These are phyloP conservation scores for Perdita meconis DNA, from an alignment of 2,888 invertebrate genomes.

Conservation along the genomic window DNA sequence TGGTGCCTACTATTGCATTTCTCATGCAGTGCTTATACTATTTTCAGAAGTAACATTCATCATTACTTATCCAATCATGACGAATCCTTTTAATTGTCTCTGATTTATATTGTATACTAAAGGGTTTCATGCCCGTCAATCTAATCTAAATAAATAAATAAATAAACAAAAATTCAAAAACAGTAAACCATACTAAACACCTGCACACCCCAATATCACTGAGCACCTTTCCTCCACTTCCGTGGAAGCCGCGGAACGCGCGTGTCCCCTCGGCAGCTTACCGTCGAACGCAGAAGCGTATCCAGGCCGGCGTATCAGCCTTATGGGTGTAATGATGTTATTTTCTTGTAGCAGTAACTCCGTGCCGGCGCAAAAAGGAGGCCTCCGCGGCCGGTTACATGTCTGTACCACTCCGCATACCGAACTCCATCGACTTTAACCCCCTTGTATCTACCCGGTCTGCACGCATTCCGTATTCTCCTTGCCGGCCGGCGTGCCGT, in stretches of 20 bases:
- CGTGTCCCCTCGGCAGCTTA: constrained; percentile 31
- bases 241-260: constrained; percentile 35
- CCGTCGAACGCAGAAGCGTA: constrained; percentile 29
- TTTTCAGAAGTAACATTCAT: no score
- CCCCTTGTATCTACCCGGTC: constrained; percentile 58
- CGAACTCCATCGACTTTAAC: constrained; percentile 71
- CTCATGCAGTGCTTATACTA: no score
- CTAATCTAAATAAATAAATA: no score
- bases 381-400: constrained; percentile 69
- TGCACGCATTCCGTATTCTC: constrained; percentile 73
- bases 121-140: no score
- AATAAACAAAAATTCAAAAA: no score
- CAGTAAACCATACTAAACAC: no score
- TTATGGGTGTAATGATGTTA: constrained; percentile 79
- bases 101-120: no score
- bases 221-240: constrained; percentile 15
- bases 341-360: constrained; percentile 79
- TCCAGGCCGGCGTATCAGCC: constrained; percentile 49
- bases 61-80: no score
- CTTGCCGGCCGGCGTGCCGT: constrained; percentile 71
- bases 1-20: no score
- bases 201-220: background rate
- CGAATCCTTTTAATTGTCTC: no score
- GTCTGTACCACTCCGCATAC: constrained; percentile 73
- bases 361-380: constrained; percentile 64